phyloP scores from a whole-genome alignment of 23 tunicate species.

The Ciona savignyi region DNA sequence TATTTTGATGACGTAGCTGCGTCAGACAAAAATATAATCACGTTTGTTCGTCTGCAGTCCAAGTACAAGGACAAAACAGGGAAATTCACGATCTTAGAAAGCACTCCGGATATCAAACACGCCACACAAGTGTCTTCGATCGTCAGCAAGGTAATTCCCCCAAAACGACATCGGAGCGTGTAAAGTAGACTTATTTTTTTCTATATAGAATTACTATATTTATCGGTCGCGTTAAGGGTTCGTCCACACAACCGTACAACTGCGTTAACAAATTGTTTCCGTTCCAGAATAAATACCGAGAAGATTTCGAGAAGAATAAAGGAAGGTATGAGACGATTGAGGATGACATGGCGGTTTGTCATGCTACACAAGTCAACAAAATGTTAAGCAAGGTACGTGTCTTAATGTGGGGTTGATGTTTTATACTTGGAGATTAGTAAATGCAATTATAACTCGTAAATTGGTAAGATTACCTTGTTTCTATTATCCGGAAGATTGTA shows the following conservation, averaged over 20 bases:
- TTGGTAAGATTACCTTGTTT: no score
- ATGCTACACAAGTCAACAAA: constrained; percentile 63
- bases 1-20: no score
- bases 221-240: not conserved
- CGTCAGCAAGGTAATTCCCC: constrained; percentile 84
- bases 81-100: constrained; percentile 73
- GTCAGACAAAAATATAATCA: no score
- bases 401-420: no score
- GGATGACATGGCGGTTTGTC: constrained; percentile 71
- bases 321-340: constrained; percentile 60
- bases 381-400: constrained; percentile 64
- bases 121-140: constrained; percentile 75
- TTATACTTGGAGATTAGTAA: no score
- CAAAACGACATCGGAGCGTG: no score
- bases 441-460: no score
- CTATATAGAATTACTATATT: no score
- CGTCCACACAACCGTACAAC: not conserved
- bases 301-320: constrained; percentile 42
- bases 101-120: constrained; percentile 82
- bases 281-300: constrained; percentile 84
- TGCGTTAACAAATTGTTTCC: not conserved
- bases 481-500: no score
- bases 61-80: constrained; percentile 34
- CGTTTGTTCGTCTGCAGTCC: constrained; percentile 6
- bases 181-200: no score